Conservation (phyloP, 2,888 invertebrate species). For the Alitta virens region DNA sequence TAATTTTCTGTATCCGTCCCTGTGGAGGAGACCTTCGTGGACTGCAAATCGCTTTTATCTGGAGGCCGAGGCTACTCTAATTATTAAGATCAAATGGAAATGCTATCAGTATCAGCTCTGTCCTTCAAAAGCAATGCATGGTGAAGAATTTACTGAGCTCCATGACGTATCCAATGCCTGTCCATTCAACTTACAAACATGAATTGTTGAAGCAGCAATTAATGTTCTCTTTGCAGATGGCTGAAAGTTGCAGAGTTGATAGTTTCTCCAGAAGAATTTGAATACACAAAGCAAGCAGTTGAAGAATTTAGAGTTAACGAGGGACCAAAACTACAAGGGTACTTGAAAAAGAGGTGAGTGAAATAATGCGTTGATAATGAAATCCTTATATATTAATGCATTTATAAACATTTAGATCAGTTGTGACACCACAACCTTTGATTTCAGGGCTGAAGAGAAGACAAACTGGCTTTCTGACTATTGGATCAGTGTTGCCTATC, state of each 20-base stretch:
- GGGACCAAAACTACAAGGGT: slow-evolving; percentile 37
- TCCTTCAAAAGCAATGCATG: too few species aligned
- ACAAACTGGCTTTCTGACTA: slow-evolving; percentile 39
- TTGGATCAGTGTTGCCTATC: slow-evolving; percentile 39
- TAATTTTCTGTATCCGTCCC: too few species aligned
- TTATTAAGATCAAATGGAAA: too few species aligned
- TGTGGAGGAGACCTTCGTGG: too few species aligned
- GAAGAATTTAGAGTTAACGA: slow-evolving; percentile 41
- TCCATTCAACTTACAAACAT: too few species aligned
- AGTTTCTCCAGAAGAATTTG: slow-evolving; percentile 44
- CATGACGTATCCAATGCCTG: too few species aligned
- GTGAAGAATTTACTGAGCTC: too few species aligned
- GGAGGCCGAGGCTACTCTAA: too few species aligned
- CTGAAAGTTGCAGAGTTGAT: slow-evolving; percentile 42
- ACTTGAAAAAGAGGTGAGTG: slow-evolving; percentile 36
- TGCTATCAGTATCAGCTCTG: too few species aligned
- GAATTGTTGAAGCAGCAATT: not conserved
- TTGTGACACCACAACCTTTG: not conserved
- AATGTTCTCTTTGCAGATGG: slow-evolving; percentile 38
- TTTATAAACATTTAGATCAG: not conserved
- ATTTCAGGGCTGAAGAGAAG: slow-evolving; percentile 29
- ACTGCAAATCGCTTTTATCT: too few species aligned
- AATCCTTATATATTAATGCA: too few species aligned
- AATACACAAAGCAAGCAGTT: slow-evolving; percentile 39
- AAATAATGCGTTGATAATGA: too few species aligned